Base-by-base conservation (phyloP, 2,797 vertebrate genomes). In the Hoplostethus atlanticus region DNA sequence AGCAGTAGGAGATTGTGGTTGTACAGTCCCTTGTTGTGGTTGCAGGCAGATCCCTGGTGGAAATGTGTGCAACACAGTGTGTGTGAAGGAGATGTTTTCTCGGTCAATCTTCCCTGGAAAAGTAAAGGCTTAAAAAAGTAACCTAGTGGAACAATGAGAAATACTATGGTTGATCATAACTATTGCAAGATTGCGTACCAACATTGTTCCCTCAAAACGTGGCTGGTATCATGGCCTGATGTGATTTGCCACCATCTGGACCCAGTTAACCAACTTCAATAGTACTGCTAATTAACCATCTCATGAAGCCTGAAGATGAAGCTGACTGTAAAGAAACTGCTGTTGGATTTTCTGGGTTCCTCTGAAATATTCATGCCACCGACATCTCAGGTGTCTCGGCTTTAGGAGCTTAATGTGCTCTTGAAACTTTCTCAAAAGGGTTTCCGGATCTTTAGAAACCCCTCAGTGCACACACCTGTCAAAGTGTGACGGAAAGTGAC, bases 231-330 rank as follows among this genome's bases (percentile, higher is more conserved):
- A 47, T 31, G 42, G 44, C 31, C 54, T 81, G 15, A 68, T 54
- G 44, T 70, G 13, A 57, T 69, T 44, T 50, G 60, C 13, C 48
- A 57, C 70, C 55, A 77, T 72, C 60, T 72, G 77, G 64, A 81
- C 78, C 60, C 53, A 16, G 42, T 74, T 77, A 84, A 1, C 72
- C 59, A 59, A 64, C 52, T 63, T 67, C 52, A 63, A 66, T 68
- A 15, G 72, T 77, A 78, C 74, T 21, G 62, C 80, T 86, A 84
- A 89, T 87, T 71, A 87, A 74, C 65, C 44, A 76, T 55, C 60
- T 77, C 60, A 68, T 77, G 59, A 56, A 71, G 57, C 61, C 53
- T 31, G 16, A 59, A 62, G 54, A 79, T 54, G 77, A 72, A 77
- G 75, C 60, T 31, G 15, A 68, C 63, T 44, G 34, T 11, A 52